Evolutionary conservation across 2,113 vertebrate genomes (phyloP).

Genomic region (Microcebus tavaratra): DNA sequence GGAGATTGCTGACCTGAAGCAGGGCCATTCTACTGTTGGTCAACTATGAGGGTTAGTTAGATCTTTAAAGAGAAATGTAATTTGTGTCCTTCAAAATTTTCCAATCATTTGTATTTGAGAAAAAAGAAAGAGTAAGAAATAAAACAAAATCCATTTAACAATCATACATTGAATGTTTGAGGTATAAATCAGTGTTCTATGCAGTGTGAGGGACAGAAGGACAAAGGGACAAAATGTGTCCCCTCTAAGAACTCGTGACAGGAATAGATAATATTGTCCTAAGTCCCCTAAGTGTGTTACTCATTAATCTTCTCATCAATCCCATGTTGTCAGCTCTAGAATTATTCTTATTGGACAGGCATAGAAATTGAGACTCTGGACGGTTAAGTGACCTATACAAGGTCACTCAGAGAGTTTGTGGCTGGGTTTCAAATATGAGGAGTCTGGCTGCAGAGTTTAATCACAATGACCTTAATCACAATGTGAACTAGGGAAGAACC

Average conservation of each 20-base stretch:
- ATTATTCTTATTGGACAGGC: background rate
- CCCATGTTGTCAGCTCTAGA: background rate
- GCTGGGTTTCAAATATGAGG: background rate
- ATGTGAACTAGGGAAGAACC: background rate
- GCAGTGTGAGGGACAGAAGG: background rate
- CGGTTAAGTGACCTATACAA: background rate
- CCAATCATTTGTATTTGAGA: background rate
- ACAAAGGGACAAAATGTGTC: background rate
- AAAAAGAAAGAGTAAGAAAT: background rate
- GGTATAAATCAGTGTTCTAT: background rate
- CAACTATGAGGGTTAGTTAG: background rate
- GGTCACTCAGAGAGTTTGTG: background rate
- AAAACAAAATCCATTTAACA: background rate
- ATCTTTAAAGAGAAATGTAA: background rate
- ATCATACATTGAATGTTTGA: background rate
- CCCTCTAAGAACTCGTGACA: background rate
- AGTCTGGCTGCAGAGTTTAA: background rate
- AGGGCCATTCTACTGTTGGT: background rate
- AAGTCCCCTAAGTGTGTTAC: background rate
- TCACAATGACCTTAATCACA: background rate
- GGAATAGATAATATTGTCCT: background rate
- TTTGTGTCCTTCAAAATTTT: background rate
- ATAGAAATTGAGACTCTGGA: background rate
- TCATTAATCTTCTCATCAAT: background rate
- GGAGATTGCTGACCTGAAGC: background rate